These are phyloP conservation scores for Pogonus chalceus DNA, from an alignment of 1,140 invertebrate genomes.

Conservation along the genomic window DNA sequence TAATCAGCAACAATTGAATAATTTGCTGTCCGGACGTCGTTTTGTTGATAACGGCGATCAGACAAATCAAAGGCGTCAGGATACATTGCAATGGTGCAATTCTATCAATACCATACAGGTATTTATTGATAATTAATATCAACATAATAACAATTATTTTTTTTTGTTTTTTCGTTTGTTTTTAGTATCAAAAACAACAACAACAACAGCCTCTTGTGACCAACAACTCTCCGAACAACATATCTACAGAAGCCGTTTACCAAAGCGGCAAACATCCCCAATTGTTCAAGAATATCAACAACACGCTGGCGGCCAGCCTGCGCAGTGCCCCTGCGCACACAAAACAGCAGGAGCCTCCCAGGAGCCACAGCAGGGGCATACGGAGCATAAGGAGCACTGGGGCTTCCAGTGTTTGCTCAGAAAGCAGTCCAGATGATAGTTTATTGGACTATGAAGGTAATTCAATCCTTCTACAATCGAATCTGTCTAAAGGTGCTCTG, in stretches of 20 bases:
- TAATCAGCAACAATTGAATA: background rate
- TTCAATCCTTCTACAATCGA: background rate
- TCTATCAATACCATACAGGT: background rate
- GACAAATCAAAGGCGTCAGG: too few relatives aligned
- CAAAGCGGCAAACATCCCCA: conserved; percentile 11
- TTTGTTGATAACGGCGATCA: too few relatives aligned
- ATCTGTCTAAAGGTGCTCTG: too few relatives aligned
- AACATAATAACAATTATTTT: background rate
- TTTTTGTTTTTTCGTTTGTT: background rate
- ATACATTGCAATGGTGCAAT: conserved; percentile 3
- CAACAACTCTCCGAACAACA: background rate
- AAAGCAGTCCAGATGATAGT: conserved; percentile 34
- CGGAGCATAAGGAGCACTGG: conserved; percentile 18
- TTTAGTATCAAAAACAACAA: background rate
- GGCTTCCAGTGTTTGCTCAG: conserved; percentile 26
- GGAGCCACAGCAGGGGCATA: too few relatives aligned
- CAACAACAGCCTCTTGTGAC: conserved; percentile 12
- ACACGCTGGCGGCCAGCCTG: conserved; percentile 7
- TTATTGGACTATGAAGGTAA: conserved; percentile 32
- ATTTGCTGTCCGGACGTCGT: too few relatives aligned
- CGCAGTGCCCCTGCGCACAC: conserved; percentile 11
- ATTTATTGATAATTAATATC: background rate
- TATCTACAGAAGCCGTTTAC: background rate
- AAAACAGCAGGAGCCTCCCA: conserved; percentile 13
- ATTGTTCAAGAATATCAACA: conserved; percentile 14